Percentiles rank a stretch among this genome's conserved stretches.
phyloP scores from a whole-genome alignment of 2,113 vertebrate genomes.

The Pygoscelis antarcticus region DNA sequence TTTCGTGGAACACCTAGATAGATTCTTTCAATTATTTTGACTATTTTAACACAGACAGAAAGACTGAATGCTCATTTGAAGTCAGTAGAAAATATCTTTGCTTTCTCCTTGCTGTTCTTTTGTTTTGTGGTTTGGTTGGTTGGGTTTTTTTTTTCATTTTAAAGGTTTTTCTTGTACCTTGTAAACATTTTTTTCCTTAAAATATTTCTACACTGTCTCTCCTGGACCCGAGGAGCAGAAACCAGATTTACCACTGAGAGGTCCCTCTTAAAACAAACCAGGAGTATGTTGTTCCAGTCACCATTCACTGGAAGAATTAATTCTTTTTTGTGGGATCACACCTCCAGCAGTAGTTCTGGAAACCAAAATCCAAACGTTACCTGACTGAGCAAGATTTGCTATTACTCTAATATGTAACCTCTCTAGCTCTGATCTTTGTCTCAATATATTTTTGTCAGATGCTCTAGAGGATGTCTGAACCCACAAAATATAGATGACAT shows the following conservation, averaged over 20 bases:
- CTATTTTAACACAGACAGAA: neutral
- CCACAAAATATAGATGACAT: neutral
- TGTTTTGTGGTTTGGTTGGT: neutral
- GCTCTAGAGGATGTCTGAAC: neutral
- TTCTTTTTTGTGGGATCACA: neutral
- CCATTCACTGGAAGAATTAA: neutral
- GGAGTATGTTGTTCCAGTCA: neutral
- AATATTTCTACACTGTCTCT: neutral
- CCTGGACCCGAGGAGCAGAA: neutral
- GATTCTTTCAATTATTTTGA: constrained; percentile 1
- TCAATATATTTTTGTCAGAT: neutral
- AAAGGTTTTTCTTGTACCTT: neutral
- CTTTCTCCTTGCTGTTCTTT: neutral
- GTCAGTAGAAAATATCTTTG: neutral
- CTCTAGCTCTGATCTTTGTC: neutral
- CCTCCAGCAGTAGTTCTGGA: neutral
- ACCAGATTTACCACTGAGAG: neutral
- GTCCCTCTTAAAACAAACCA: neutral
- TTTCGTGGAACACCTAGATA: neutral
- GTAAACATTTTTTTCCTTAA: neutral
- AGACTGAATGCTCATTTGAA: neutral
- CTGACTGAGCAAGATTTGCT: neutral
- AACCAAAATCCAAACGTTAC: neutral
- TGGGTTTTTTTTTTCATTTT: neutral
- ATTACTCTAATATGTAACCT: neutral